Conservation (phyloP, 2,797 vertebrate species). For the Coluber constrictor region DNA sequence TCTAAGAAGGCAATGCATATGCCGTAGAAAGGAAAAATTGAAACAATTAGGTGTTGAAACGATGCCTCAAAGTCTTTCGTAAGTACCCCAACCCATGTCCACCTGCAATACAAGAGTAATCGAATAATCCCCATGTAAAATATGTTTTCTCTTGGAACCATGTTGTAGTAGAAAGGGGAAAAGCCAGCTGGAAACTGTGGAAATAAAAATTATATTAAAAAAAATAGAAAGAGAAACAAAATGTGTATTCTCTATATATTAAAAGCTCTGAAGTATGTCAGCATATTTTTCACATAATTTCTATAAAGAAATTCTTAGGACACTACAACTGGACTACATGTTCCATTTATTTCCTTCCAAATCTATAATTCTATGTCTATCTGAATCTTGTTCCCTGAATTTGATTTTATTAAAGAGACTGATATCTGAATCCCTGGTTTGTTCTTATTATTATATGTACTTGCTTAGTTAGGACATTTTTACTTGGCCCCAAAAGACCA, state of each 20-base stretch:
- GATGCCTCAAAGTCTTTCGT: background rate
- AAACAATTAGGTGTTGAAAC: background rate
- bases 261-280: background rate
- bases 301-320: background rate
- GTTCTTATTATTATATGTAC: background rate
- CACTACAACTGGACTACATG: background rate
- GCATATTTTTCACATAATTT: background rate
- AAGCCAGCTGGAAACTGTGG: background rate
- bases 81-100: background rate
- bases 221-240: background rate
- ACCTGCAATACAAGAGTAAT: background rate
- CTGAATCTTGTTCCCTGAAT: background rate
- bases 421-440: background rate
- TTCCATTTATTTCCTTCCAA: background rate
- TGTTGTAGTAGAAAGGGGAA: background rate
- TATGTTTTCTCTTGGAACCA: background rate
- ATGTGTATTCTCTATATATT: background rate
- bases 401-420: background rate
- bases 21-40: background rate
- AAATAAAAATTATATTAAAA: background rate
- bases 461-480: background rate
- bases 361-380: background rate
- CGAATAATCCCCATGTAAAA: background rate
- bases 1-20: background rate
- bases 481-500: background rate